phyloP scores from a whole-genome alignment of 2,797 vertebrate species.

The Lepidocolaptes lacrymiger region DNA sequence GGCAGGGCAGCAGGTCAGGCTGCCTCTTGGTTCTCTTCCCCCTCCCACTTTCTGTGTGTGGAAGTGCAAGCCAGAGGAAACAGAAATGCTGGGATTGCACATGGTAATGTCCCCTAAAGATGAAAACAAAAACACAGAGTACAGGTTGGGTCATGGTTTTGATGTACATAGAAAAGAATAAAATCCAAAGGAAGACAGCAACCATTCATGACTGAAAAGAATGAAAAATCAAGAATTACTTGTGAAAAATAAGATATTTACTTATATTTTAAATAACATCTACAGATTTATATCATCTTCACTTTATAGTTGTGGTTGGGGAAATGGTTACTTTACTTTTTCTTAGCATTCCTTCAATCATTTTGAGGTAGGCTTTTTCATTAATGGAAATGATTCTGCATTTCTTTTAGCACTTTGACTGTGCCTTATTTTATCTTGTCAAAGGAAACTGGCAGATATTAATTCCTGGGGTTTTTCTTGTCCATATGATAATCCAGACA shows the following conservation, averaged over 20 bases:
- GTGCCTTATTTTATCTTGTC: background rate
- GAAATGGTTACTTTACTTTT: background rate
- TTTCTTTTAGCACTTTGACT: background rate
- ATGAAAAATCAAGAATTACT: background rate
- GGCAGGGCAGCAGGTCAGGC: background rate
- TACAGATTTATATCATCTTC: background rate
- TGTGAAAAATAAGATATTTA: background rate
- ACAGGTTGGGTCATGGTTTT: background rate
- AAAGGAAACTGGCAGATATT: background rate
- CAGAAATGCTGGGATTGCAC: background rate
- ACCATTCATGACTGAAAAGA: background rate
- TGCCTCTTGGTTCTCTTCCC: background rate
- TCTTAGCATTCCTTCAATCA: background rate
- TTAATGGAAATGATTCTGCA: background rate
- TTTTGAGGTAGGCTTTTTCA: background rate
- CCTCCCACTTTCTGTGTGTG: background rate
- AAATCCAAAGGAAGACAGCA: background rate
- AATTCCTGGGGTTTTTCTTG: background rate
- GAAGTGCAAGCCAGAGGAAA: background rate
- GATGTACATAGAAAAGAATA: background rate
- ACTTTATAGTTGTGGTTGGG: background rate
- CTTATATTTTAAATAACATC: background rate
- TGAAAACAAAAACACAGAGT: background rate
- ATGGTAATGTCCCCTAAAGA: fast-evolving
- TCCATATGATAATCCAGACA: conserved; percentile 2